Percentiles rank a stretch among this genome's conserved stretches.
Evolutionary conservation across 2,113 vertebrate genomes (phyloP).

Genomic region (Paracanthobrama guichenoti): DNA sequence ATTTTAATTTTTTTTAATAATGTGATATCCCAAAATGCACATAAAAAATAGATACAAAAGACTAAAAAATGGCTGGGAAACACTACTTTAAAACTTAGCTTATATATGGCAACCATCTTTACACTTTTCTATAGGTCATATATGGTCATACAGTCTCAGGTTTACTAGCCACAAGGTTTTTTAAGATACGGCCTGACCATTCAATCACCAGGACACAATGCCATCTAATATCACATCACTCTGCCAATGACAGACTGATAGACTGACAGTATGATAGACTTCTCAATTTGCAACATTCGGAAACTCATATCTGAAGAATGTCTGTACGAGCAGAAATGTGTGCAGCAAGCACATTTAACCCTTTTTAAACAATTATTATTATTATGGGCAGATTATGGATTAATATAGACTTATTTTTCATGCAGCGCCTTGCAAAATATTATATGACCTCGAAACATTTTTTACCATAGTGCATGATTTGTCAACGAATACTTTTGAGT

Average conservation of each 20-base stretch:
- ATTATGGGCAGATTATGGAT: no score
- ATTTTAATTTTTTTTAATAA: no score
- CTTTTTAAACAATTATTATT: no score
- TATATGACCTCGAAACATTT: no score
- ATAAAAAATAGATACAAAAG: no score
- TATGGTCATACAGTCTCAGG: not conserved
- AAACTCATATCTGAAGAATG: slow-evolving; percentile 36
- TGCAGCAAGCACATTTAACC: no score
- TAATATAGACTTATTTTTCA: no score
- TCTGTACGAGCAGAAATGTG: not conserved
- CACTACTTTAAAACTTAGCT: not conserved
- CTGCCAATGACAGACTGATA: not conserved
- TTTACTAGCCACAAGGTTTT: not conserved
- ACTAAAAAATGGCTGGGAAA: no score
- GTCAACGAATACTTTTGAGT: no score
- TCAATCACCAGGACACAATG: slow-evolving; percentile 13
- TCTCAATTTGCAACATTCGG: slow-evolving; percentile 27
- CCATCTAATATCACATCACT: slow-evolving; percentile 29
- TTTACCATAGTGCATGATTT: no score
- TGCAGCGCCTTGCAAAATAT: no score
- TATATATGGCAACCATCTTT: not conserved
- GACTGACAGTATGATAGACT: slow-evolving; percentile 1
- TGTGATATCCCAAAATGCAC: no score
- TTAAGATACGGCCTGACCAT: slow-evolving; percentile 9
- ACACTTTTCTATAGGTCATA: not conserved